Evolutionary conservation across 1,140 invertebrate species (phyloP).

Genomic region (Drosophila arawakana): DNA sequence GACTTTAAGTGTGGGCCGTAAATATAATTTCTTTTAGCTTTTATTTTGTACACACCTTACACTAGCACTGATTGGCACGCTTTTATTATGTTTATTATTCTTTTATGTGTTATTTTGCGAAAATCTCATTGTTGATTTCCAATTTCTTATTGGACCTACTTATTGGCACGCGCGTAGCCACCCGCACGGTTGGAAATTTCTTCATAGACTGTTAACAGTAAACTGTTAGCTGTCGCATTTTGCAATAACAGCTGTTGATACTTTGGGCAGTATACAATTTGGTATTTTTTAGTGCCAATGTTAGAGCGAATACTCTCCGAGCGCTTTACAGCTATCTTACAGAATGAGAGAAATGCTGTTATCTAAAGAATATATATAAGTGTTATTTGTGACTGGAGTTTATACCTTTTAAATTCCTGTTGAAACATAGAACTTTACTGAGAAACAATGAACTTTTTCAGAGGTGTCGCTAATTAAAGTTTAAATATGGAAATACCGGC

Average conservation of each 20-base stretch:
- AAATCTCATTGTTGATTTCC: conserved; percentile 51
- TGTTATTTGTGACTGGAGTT: too few species aligned
- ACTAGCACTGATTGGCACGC: conserved; percentile 39
- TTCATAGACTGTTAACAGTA: conserved; percentile 39
- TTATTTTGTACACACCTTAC: conserved; percentile 41
- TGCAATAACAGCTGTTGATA: conserved; percentile 45
- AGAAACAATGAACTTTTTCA: too few species aligned
- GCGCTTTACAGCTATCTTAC: neutral
- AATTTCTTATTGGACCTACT: conserved; percentile 38
- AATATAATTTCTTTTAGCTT: conserved; percentile 2
- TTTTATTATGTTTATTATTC: conserved; percentile 25
- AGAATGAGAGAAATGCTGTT: neutral
- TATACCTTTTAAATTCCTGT: too few species aligned
- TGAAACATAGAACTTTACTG: too few species aligned
- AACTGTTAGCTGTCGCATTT: conserved; percentile 25
- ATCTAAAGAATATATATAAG: too few species aligned
- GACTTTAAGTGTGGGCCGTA: conserved; percentile 2
- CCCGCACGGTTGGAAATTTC: conserved; percentile 45
- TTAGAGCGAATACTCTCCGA: neutral
- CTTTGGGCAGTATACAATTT: neutral
- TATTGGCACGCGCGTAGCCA: conserved; percentile 48
- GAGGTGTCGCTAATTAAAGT: neutral
- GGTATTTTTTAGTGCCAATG: conserved; percentile 42
- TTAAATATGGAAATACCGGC: neutral
- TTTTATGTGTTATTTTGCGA: conserved; percentile 50